Percentiles rank a stretch among this genome's conserved stretches.
Conservation (phyloP, 2,113 vertebrate genomes). For the Pluvialis apricaria region DNA sequence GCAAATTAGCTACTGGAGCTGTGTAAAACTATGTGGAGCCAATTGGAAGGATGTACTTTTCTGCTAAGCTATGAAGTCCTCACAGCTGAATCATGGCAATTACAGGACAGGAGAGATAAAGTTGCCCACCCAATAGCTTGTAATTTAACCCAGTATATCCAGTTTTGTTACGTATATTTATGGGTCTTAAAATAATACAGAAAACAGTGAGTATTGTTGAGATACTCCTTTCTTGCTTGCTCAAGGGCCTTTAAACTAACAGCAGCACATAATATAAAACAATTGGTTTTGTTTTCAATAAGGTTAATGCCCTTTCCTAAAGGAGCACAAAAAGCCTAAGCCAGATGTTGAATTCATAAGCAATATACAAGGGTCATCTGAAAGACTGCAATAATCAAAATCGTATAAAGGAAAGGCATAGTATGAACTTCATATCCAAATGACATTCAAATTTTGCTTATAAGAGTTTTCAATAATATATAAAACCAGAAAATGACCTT, state of each 20-base stretch:
- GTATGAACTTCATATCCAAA: not conserved
- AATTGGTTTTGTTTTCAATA: not conserved
- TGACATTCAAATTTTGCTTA: not conserved
- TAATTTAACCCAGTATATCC: not conserved
- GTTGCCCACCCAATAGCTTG: not conserved
- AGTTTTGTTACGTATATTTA: not conserved
- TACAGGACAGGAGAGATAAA: not conserved
- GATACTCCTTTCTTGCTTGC: not conserved
- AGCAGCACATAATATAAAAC: not conserved
- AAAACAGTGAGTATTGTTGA: not conserved
- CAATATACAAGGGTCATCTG: not conserved
- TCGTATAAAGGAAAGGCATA: not conserved
- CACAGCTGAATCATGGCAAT: not conserved
- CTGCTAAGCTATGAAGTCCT: not conserved
- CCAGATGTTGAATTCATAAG: not conserved
- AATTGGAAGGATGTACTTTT: not conserved
- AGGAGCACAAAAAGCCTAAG: not conserved
- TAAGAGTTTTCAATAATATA: not conserved
- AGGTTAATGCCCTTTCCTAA: not conserved
- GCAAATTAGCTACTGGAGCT: not conserved
- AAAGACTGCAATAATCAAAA: not conserved
- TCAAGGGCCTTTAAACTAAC: not conserved
- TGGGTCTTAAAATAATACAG: not conserved
- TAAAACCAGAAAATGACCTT: not conserved
- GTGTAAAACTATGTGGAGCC: not conserved